These are phyloP conservation scores for Morphnarchus princeps DNA, from an alignment of 2,113 vertebrate species.

Conservation along the genomic window DNA sequence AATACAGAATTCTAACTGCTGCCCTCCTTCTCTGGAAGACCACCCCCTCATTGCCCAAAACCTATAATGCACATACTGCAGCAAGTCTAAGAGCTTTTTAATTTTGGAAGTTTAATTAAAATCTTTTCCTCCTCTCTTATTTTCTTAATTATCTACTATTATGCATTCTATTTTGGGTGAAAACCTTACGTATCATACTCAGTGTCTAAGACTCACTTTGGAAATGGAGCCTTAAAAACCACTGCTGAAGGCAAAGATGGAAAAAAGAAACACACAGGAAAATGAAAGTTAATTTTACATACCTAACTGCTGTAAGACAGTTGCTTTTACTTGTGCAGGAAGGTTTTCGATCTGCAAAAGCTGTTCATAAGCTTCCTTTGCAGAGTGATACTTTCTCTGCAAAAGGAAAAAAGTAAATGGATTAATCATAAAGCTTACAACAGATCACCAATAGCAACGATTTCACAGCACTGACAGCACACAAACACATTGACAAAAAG, in stretches of 20 bases:
- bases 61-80: not conserved
- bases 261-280: not conserved
- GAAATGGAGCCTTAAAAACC: conserved; percentile 6
- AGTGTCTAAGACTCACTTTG: not conserved
- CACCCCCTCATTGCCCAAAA: not conserved
- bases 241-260: not conserved
- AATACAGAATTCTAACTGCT: not conserved
- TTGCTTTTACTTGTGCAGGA: conserved; percentile 97
- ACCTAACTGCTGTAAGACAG: conserved; percentile 97
- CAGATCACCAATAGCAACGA: conserved; percentile 39
- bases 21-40: not conserved
- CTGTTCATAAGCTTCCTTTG: conserved; percentile 97
- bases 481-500: conserved; percentile 39
- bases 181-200: not conserved
- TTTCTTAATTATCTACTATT: not conserved
- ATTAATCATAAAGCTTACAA: conserved; percentile 56
- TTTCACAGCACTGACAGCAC: conserved; percentile 61
- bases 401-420: conserved; percentile 53
- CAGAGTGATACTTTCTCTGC: conserved; percentile 95
- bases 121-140: not conserved
- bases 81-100: not conserved
- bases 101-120: not conserved
- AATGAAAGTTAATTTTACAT: conserved; percentile 67
- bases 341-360: conserved; percentile 95
- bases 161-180: not conserved